Base-by-base conservation (phyloP, 2,113 vertebrate genomes). In the Megaptera novaeangliae region DNA sequence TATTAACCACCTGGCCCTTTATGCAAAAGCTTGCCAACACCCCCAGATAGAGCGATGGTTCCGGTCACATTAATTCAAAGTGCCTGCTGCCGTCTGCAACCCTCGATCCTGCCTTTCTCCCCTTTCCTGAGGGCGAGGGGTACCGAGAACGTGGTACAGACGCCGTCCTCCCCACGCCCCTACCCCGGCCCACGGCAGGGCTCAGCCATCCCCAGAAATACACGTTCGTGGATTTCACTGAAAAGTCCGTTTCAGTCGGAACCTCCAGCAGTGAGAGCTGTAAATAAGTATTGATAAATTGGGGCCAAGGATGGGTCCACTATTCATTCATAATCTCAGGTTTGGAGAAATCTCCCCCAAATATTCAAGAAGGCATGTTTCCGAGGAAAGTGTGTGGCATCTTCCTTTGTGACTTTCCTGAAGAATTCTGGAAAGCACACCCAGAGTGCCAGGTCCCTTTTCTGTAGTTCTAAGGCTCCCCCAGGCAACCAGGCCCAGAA, bases 141-240 rank as follows among this genome's bases (percentile, higher is more conserved):
- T 3, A 3, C 6, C 4, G 20, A 0, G 21, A 46, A 34, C 0
- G 14, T 6, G 46, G 36, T 3, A 29, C 39, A 12, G 4, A 57
- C 2, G 1, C 1, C 2, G 3, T 5, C 8, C 27, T 27, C n/a
- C 36, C 3, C 27, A 10, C 0, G 2, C 8, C 34, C 31, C 1
- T 20, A 1, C 61, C 61, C 61, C 12, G 29, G 61, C 5, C 90
- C 31, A 1, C 49, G 2, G 27, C n/a, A n/a, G 10, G n/a, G 2
- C 41, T 25, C 36, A 1, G 57, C 14, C 3, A 1, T 0, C 68
- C 44, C 4, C 46, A 9, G 5, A 15, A 66, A n/a, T 2, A 3
- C 3, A 4, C 5, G 1, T 3, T 31, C 31, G 7, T 2, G 5
- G 0, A n/a, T 23, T 29, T 68, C 59, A 44, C 7, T 2, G 36